phyloP scores from a whole-genome alignment of 1,140 invertebrate species.

The Globodera rostochiensis region DNA sequence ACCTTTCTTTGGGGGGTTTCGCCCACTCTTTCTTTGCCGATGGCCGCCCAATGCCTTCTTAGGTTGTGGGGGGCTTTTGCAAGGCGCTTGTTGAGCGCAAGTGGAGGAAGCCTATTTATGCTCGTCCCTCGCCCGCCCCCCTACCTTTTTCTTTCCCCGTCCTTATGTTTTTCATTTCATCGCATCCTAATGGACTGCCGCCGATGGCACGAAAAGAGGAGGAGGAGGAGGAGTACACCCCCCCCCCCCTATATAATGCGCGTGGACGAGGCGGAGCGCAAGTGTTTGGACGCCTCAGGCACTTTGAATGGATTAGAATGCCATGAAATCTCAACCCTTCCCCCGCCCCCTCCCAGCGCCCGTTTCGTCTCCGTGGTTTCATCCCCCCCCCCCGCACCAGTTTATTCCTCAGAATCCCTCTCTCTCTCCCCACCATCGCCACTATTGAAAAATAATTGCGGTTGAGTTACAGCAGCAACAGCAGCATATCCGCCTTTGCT shows the following conservation, averaged over 20 bases:
- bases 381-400: too few relatives aligned
- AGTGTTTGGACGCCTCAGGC: not conserved
- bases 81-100: constrained; percentile 14
- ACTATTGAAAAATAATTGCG: not conserved
- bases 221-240: too few relatives aligned
- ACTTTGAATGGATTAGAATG: not conserved
- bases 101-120: not conserved
- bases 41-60: not conserved
- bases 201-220: not conserved
- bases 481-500: too few relatives aligned
- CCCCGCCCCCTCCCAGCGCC: too few relatives aligned
- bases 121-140: not conserved
- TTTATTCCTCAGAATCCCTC: too few relatives aligned
- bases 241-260: too few relatives aligned
- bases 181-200: not conserved
- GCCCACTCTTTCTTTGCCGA: not conserved
- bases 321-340: not conserved
- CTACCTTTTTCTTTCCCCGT: not conserved
- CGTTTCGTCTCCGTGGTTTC: not conserved
- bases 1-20: not conserved
- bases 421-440: too few relatives aligned
- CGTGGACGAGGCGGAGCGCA: not conserved
- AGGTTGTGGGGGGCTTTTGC: not conserved
- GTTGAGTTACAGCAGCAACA: not conserved
- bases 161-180: not conserved